phyloP scores from a whole-genome alignment of 2,888 invertebrate genomes.

The Phaedon cochleariae region DNA sequence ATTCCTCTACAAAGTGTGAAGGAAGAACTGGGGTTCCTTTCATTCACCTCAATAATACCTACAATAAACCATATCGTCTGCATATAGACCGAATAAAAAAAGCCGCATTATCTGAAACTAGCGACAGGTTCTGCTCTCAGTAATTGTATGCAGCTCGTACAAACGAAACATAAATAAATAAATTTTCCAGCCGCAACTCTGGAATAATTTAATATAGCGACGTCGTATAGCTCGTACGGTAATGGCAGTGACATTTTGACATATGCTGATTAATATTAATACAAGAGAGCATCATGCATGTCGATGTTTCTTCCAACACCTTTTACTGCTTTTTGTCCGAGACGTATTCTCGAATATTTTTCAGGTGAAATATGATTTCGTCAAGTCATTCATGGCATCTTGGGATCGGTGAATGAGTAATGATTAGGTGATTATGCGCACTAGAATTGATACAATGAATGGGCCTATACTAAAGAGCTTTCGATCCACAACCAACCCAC shows the following conservation, averaged over 20 bases:
- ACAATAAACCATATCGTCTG: not conserved
- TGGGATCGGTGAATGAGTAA: constrained; percentile 20
- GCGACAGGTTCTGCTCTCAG: constrained; percentile 6
- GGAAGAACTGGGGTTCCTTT: not conserved
- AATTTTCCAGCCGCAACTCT: constrained; percentile 21
- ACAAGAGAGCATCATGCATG: constrained; percentile 17
- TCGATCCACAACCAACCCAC: not conserved
- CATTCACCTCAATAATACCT: not conserved
- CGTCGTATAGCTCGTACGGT: constrained; percentile 14
- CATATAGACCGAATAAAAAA: not conserved
- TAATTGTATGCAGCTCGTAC: constrained; percentile 20
- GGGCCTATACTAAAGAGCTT: not conserved
- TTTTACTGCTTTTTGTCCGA: constrained; percentile 9
- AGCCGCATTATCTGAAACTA: not conserved
- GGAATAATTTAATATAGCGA: constrained; percentile 22
- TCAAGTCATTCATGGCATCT: constrained; percentile 9
- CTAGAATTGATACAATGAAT: not conserved
- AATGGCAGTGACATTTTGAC: constrained; percentile 27
- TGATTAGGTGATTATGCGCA: not conserved
- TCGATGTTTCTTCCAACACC: constrained; percentile 16
- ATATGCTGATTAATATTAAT: constrained; percentile 32
- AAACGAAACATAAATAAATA: constrained; percentile 28
- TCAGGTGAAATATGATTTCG: constrained; percentile 10
- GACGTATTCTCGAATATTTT: constrained; percentile 19
- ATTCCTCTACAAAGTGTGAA: no score